phyloP scores from a whole-genome alignment of 2,888 invertebrate species.

The Corbicula japonica region DNA sequence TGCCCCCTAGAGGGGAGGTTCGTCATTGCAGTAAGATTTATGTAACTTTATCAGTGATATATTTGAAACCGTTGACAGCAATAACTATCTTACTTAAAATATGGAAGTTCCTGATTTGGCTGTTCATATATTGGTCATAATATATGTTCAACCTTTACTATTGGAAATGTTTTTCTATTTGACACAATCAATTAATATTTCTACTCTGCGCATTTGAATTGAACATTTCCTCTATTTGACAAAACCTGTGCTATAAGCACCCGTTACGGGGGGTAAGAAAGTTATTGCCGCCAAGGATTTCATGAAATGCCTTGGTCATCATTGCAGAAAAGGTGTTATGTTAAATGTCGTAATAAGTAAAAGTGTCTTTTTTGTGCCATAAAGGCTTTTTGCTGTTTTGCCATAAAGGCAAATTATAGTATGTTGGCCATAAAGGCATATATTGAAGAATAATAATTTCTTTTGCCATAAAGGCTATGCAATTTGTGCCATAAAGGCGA shows the following conservation, averaged over 20 bases:
- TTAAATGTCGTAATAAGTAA: no score
- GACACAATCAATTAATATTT: constrained; percentile 6
- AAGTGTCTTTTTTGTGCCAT: constrained; percentile 17
- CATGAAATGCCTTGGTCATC: no score
- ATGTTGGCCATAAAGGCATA: constrained; percentile 45
- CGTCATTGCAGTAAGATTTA: constrained; percentile 59
- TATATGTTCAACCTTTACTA: background rate
- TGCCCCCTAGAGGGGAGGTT: constrained; percentile 46
- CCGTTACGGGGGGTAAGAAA: no score
- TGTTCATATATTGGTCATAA: background rate
- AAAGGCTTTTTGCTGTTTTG: constrained; percentile 25
- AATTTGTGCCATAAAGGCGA: constrained; percentile 21
- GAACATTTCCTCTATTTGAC: constrained; percentile 49
- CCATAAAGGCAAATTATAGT: constrained; percentile 29
- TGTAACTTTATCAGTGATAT: constrained; percentile 45
- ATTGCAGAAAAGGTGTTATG: no score
- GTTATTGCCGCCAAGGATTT: no score
- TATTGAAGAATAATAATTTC: background rate
- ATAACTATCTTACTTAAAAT: background rate
- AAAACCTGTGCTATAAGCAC: constrained; percentile 25
- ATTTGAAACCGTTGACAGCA: constrained; percentile 10
- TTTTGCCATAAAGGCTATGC: no score
- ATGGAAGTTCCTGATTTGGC: background rate
- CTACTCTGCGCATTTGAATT: no score
- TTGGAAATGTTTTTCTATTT: constrained; percentile 41